Base-by-base conservation (phyloP, 2,113 vertebrate genomes). In the Theristicus caerulescens region DNA sequence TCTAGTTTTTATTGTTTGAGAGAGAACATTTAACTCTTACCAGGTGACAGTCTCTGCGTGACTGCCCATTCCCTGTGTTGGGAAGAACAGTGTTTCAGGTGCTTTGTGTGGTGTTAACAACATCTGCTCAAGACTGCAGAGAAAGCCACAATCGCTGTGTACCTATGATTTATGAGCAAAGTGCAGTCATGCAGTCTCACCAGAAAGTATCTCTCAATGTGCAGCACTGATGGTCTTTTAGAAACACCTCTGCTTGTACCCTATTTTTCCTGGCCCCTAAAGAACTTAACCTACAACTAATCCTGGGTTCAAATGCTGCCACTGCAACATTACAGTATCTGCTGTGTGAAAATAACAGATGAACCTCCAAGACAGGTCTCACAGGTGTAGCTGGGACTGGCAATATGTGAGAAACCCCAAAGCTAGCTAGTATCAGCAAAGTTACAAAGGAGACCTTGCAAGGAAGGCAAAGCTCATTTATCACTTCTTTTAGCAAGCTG, bases 401-500 rank as follows among this genome's bases (percentile, higher is more conserved):
- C 38, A 86, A 11, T 6, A 12, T 1, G 6, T 13, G 27, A 88
- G 51, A 88, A 51, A 29, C n/a, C 34, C 49, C 77, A 38, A 44
- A 67, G 72, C 2, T 1, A 57, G 88, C 21, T 14, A 24, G 7
- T 42, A 55, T 40, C 86, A 90, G 80, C 93, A 70, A 20, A 78
- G 70, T 27, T 42, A 82, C 70, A 82, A 21, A 57, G 52, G 18
- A 94, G 62, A 62, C 66, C 84, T 85, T 91, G 78, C 86, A 57
- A 52, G 58, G 36, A 65, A 91, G 26, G 83, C 77, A 88, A 82
- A 91, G 42, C 62, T 89, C 83, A 54, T 95, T 94, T 82, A 87
- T 91, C 73, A 62, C 46, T 80, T 72, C 73, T 89, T 64, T 47
- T 54, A 70, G 62, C 22, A 82, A 82, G 36, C 38, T 72, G 31